phyloP scores from a whole-genome alignment of 2,797 vertebrate species.

The Artibeus jamaicensis region DNA sequence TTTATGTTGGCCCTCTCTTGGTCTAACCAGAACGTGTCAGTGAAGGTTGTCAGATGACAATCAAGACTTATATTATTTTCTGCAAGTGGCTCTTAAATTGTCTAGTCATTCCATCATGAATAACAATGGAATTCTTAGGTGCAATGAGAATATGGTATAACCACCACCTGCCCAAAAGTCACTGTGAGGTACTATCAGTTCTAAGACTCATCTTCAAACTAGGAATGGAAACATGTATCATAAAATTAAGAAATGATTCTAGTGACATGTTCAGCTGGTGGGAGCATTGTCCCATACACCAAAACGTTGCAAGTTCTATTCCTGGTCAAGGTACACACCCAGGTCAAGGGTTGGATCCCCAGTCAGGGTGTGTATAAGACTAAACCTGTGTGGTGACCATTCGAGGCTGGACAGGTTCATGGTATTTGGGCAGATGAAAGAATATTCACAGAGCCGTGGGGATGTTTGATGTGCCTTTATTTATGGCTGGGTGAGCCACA shows the following conservation, averaged over 20 bases:
- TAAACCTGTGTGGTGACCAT: no score
- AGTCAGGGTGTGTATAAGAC: no score
- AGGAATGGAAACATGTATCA: neutral
- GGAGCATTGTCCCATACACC: neutral
- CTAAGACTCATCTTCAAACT: neutral
- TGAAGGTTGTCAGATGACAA: neutral
- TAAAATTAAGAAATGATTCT: neutral
- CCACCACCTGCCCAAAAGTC: neutral
- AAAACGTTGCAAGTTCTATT: neutral
- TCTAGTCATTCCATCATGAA: rapidly evolving
- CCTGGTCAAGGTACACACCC: neutral
- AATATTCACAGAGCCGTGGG: no score
- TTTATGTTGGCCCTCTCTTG: neutral
- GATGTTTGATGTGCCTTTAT: no score
- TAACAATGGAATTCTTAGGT: rapidly evolving
- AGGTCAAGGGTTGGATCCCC: no score
- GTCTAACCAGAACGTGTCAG: neutral
- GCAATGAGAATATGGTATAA: no score
- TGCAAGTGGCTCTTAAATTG: neutral
- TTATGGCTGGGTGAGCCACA: no score
- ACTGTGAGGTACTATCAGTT: neutral
- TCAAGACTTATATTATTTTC: neutral
- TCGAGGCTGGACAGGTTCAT: no score
- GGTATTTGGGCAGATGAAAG: no score
- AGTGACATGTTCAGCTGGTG: neutral